Base-by-base conservation (phyloP, 2,797 vertebrate species). In the Tangara arthus region DNA sequence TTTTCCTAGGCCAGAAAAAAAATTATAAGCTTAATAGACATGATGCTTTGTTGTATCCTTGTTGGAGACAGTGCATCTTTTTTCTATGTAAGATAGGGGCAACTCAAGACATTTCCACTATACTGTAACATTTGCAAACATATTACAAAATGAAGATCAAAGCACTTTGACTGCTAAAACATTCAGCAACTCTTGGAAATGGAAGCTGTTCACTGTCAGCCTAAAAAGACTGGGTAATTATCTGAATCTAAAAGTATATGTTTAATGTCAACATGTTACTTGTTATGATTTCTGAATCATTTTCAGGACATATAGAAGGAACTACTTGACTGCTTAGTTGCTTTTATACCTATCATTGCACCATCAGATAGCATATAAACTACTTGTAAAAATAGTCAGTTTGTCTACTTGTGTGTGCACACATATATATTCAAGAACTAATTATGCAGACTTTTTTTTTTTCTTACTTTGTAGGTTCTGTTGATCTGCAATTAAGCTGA, bases 151-250 rank as follows among this genome's bases (percentile, higher is more conserved):
- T 64, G 1, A 70, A 73, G 52, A 63, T 21, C 19, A 70, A 83
- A 90, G 11, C 6, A 68, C 1, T 66, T 44, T 56, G 17, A 39
- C n/a, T 50, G 13, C 26, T 77, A 41, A 50, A 88, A 56, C 6
- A 53, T 57, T 60, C 44, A 77, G 5, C 22, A 35, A 2, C 16
- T 55, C 39, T 59, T 34, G 39, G 27, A 73, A 82, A 20, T 2
- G 4, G 9, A 80, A 5, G 3, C 1, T 0, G 0, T 34, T 56
- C 14, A n/a, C 34, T 82, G 39, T 27, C 5, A 57, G 7, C 8
- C 16, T 59, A 26, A 42, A 71, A 85, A 44, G 5, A 32, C 8
- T 11, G 11, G 2, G 4, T 76, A 75, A 71, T 81, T 83, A n/a
- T 9, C 12, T 73, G 16, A 50, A 47, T 37, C 7, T 68, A 12